phyloP scores from a whole-genome alignment of 2,797 vertebrate species.

The Hephaestus fuliginosus region DNA sequence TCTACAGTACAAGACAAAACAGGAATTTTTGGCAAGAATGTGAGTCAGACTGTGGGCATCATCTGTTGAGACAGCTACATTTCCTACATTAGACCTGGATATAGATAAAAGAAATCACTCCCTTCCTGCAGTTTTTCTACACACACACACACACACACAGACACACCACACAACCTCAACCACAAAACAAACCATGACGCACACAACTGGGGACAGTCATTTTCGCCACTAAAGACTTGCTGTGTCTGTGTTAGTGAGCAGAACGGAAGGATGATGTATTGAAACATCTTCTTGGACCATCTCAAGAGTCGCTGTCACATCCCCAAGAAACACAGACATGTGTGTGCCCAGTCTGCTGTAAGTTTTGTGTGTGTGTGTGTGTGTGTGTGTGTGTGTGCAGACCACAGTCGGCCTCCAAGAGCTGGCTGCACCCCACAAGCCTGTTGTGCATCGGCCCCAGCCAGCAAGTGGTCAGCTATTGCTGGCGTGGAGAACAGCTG shows the following conservation, averaged over 20 bases:
- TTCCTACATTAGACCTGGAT: constrained; percentile 67
- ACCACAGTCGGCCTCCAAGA: constrained; percentile 55
- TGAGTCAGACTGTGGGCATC: constrained; percentile 46
- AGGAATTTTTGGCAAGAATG: constrained; percentile 51
- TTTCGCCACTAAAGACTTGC: constrained; percentile 53
- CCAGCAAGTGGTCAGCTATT: constrained; percentile 77
- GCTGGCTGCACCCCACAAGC: constrained; percentile 64
- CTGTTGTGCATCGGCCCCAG: constrained; percentile 63
- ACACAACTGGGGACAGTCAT: constrained; percentile 50
- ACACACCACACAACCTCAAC: constrained; percentile 47
- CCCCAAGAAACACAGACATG: constrained; percentile 61
- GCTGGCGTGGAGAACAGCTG: constrained; percentile 75
- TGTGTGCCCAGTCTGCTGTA: constrained; percentile 49
- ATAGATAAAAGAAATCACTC: constrained; percentile 56
- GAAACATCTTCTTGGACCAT: constrained; percentile 69
- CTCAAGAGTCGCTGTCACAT: constrained; percentile 54
- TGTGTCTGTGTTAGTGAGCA: constrained; percentile 50
- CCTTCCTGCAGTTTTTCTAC: constrained; percentile 5
- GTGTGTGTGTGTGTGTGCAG: constrained; percentile 26
- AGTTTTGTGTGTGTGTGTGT: constrained; percentile 36
- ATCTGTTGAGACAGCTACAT: constrained; percentile 56
- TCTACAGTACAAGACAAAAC: constrained; percentile 39
- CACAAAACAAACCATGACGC: constrained; percentile 69
- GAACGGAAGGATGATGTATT: constrained; percentile 50
- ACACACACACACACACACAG: not conserved